Evolutionary conservation across 1,140 invertebrate species (phyloP), one percentile per base, ranked within the genome.

Genomic region (Leptopilina clavipes): DNA sequence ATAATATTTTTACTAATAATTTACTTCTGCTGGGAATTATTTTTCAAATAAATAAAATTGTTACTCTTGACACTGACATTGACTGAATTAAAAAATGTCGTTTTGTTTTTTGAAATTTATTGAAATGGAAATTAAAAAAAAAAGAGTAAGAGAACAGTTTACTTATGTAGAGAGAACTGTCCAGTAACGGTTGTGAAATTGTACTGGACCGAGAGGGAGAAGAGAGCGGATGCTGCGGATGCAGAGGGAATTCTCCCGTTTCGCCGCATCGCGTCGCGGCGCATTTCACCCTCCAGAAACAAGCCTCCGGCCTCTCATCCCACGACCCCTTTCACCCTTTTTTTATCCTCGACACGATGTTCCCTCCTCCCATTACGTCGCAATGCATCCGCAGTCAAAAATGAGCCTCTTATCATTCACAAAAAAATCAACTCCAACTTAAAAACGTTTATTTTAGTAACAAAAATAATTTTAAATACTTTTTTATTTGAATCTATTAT

Each of bases 301-400:
- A 22, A 31, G 70, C 72, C 76, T 70, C 73, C 65, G 44, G 70
- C 65, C 72, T 65, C 72, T 40, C 72, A 76, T 54, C 59, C 25
- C 25, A n/a, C 59, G 31, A 52, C 71, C 71, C 80, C 83, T 81
- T 77, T 83, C 81, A 31, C 25, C 25, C 25, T 31, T 31, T 79
- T 80, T 80, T 73, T 45, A 77, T 75, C 71, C 80, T 54, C 78
- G 52, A 74, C 74, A 73, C 78, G 72, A 45, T 74, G 73, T 77
- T 80, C 79, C 79, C 70, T 78, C 75, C 80, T 71, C 75, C 81
- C 75, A 48, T 81, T 79, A 78, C 81, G 88, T 90, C 88, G 89
- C 89, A 89, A 89, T 90, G 88, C 84, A 89, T 88, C 88, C 80
- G 89, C 88, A 89, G 88, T 88, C 82, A 82, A 83, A 85, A 85